Evolutionary conservation across 2,797 vertebrate species (phyloP).

Genomic region (Typhlichthys subterraneus): DNA sequence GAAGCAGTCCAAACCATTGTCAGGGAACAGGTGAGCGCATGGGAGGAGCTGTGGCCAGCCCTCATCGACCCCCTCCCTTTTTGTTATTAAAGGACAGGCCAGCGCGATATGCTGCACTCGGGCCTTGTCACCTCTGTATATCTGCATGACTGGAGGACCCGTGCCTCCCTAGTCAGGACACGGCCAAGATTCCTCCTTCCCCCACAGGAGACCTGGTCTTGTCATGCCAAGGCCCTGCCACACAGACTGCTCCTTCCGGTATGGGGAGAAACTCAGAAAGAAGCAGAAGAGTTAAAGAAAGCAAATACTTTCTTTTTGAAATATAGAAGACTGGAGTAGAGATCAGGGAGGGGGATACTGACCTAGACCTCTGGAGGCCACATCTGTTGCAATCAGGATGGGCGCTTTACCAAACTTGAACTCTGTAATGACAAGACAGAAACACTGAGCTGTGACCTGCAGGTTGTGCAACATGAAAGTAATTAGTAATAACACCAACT

Average conservation of each 20-base stretch:
- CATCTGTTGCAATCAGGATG: conserved; percentile 98
- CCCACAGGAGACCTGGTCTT: conserved; percentile 96
- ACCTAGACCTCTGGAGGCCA: conserved; percentile 99
- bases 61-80: conserved; percentile 80
- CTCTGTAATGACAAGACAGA: conserved; percentile 72
- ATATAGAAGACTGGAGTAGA: conserved; percentile 24
- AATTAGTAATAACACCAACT: background rate
- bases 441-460: background rate
- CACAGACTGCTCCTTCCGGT: conserved; percentile 97
- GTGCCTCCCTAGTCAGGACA: conserved; percentile 94
- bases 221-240: conserved; percentile 99
- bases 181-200: conserved; percentile 98
- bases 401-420: conserved; percentile 98
- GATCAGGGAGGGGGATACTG: conserved; percentile 54
- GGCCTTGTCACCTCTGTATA: conserved; percentile 93
- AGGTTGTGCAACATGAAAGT: fast-evolving
- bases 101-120: conserved; percentile 84
- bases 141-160: conserved; percentile 89
- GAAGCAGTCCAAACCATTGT: conserved; percentile 79
- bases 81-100: conserved; percentile 90
- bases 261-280: conserved; percentile 96
- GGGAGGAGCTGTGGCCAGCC: conserved; percentile 76
- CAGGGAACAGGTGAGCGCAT: conserved; percentile 68
- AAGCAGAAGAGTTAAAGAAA: conserved; percentile 98
- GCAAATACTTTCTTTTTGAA: conserved; percentile 92